Conservation (phyloP, 2,888 invertebrate genomes). For the Ommatoiulus sabulosus region DNA sequence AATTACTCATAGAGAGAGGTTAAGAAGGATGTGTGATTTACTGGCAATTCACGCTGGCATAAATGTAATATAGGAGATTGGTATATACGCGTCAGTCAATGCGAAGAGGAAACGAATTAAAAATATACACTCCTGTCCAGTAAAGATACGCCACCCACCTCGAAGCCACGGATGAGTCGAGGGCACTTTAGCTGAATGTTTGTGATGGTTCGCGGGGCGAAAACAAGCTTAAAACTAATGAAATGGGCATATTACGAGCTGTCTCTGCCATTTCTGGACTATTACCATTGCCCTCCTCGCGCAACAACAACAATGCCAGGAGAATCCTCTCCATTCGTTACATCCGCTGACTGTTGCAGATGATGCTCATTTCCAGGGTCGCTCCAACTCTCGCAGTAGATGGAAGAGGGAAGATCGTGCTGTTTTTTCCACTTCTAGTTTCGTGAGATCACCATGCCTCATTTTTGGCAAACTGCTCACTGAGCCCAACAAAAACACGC, state of each 20-base stretch:
- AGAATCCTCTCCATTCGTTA: neutral
- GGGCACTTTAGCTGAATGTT: neutral
- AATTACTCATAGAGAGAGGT: slow-evolving; percentile 46
- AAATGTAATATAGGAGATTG: slow-evolving; percentile 42
- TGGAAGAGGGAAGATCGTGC: neutral
- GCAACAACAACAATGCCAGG: neutral
- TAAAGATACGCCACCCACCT: neutral
- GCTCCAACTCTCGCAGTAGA: neutral
- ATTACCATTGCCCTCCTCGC: neutral
- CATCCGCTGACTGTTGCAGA: slow-evolving; percentile 28
- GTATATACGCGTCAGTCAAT: slow-evolving; percentile 41
- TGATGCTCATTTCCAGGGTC: slow-evolving; percentile 2
- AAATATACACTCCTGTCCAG: slow-evolving; percentile 25
- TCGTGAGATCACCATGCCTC: slow-evolving; percentile 22
- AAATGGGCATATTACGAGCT: slow-evolving; percentile 32
- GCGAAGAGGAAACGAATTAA: slow-evolving; percentile 30
- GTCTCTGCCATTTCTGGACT: neutral
- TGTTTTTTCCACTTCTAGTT: neutral
- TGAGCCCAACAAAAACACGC: neutral
- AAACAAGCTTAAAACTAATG: slow-evolving; percentile 41
- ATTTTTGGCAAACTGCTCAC: slow-evolving; percentile 5
- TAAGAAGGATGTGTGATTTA: slow-evolving; percentile 41
- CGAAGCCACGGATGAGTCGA: neutral
- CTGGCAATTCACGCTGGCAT: slow-evolving; percentile 45
- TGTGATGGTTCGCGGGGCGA: neutral